phyloP scores from a whole-genome alignment of 1,140 invertebrate species.

The Cydia fagiglandana region DNA sequence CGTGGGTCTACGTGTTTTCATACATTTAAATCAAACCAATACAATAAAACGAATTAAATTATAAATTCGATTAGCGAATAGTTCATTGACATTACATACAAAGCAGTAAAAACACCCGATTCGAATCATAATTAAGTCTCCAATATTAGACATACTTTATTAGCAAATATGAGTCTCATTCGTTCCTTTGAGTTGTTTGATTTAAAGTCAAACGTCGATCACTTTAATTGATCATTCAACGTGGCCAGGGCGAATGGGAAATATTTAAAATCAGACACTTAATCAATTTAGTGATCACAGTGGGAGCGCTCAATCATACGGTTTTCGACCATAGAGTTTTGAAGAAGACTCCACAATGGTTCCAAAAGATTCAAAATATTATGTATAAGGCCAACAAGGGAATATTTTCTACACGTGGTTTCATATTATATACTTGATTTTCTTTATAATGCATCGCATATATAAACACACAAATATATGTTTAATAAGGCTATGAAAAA shows the following conservation, averaged over 20 bases:
- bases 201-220: conserved; percentile 59
- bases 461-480: no score
- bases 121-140: conserved; percentile 24
- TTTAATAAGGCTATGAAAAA: no score
- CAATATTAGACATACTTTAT: conserved; percentile 14
- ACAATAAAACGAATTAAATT: conserved; percentile 22
- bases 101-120: conserved; percentile 22
- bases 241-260: conserved; percentile 55
- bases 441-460: no score
- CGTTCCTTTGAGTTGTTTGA: conserved; percentile 43
- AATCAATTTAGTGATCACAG: conserved; percentile 70
- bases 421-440: no score
- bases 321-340: conserved; percentile 38
- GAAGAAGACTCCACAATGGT: conserved; percentile 39
- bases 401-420: background rate
- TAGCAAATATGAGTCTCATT: conserved; percentile 35
- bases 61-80: conserved; percentile 19
- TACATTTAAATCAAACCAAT: background rate
- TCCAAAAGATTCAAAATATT: conserved; percentile 40
- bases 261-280: conserved; percentile 67
- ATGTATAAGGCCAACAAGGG: background rate
- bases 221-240: conserved; percentile 72
- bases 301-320: conserved; percentile 58
- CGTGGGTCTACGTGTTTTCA: background rate
- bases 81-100: conserved; percentile 26